phyloP scores from a whole-genome alignment of 2,797 vertebrate species.

The Parauchenoglanis ngamensis region DNA sequence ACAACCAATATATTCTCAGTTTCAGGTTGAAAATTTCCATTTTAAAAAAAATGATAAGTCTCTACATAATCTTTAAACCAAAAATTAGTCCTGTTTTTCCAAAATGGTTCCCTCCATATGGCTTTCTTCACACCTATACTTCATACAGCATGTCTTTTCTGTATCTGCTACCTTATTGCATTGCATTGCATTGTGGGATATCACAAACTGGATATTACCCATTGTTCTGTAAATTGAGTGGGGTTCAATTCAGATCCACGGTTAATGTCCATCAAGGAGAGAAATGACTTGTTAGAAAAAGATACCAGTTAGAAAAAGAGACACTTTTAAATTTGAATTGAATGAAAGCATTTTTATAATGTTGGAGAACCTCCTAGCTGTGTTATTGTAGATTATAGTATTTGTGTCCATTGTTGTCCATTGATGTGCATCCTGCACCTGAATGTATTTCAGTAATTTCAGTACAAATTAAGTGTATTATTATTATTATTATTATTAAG shows the following conservation, averaged over 20 bases:
- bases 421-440: too few species aligned
- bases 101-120: background rate
- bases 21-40: background rate
- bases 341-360: background rate
- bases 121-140: background rate
- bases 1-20: conserved; percentile 19
- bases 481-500: too few species aligned
- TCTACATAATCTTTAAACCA: background rate
- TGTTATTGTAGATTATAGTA: too few species aligned
- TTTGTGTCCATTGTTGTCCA: too few species aligned
- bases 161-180: background rate
- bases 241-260: background rate
- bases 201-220: background rate
- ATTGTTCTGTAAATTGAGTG: background rate
- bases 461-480: too few species aligned
- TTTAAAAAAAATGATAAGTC: background rate
- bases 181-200: background rate
- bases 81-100: background rate
- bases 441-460: too few species aligned
- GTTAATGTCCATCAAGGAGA: background rate
- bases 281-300: too few species aligned
- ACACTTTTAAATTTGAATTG: background rate
- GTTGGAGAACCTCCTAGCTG: background rate
- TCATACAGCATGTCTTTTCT: background rate
- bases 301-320: too few species aligned